Base-by-base conservation (phyloP, 1,140 invertebrate species). In the Leptinotarsa undecemlineata region DNA sequence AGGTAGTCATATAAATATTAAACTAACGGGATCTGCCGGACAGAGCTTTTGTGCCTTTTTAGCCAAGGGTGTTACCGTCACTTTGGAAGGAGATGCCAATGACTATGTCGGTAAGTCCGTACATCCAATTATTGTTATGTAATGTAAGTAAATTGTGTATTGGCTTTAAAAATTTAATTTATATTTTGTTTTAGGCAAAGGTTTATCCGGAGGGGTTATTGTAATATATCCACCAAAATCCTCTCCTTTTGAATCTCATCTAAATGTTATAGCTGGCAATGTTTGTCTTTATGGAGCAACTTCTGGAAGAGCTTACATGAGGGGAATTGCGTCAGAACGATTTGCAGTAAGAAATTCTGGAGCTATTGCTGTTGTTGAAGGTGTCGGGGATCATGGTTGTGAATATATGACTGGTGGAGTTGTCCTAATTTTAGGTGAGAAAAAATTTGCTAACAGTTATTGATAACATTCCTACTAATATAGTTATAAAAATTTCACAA, bases 31-130 rank as follows among this genome's bases (percentile, higher is more conserved):
- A 11, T 97, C 96, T n/a, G 98, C 97, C 33, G 98, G 98, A 47
- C 98, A 99, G 87, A 99, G 96, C 84, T 99, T 99, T 87, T 97
- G 98, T 86, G 97, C 98, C n/a, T 99, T 99, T 87, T 86, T 99
- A 75, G 92, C 94, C 0, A 93, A 92, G 75, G 98, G 98, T 47
- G 90, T 99, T 74, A 92, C 92, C 77, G 92, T 98, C 2, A 95
- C 91, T 14, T 88, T 99, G 4, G 97, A 98, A 87, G 98, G 98
- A 69, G 98, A 99, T 88, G 94, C 97, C 66, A 99, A 99, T 86
- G 98, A 99, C 87, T 99, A 99, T 87, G 98, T 99, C 74, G 97
- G 96, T 87, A 78, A 81, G 81, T 71, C 3, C 33, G 26, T 8
- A 8, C 11, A 42, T 64, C 57, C n/a, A 72, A 62, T 62, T 62